Evolutionary conservation across 2,113 vertebrate genomes (phyloP), one percentile per base, ranked within the genome.

Genomic region (Pluvialis apricaria): DNA sequence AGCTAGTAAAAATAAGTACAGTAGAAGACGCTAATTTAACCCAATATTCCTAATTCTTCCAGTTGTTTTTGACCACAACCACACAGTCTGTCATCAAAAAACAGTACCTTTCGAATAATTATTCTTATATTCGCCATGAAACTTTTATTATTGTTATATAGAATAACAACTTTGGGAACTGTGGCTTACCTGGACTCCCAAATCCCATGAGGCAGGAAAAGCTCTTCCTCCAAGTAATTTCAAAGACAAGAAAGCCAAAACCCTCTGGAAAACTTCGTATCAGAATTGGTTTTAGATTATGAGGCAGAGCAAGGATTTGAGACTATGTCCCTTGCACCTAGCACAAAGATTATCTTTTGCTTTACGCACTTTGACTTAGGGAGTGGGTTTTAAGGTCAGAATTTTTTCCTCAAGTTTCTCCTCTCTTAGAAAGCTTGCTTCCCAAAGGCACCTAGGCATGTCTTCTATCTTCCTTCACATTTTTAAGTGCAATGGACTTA

Each of bases 271-370:
- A 70, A 32, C 11, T 16, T 55, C 17, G 2, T 29, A 32, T 55
- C 3, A 31, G 24, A 52, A 32, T 13, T 47, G 2, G 6, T 9
- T 55, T 17, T 42, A 55, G 0, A 2, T 24, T 32, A 19, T 13
- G 20, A 65, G 2, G 2, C 3, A 61, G 22, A 82, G 19, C 6
- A 66, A 45, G 5, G 1, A 34, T 34, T 49, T 54, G 15, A 57
- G 10, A 25, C 18, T 25, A 3, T 4, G 5, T 31, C 10, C 6
- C 8, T 31, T 54, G 4, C 5, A 18, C 11, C 16, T 58, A 65
- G 28, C 28, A 31, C 13, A 51, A 55, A 62, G 13, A 38, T 62
- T 64, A 15, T 38, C 1, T 45, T 58, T 62, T 22, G 7, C 13
- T 66, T 72, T 45, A 26, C 29, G 36, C 13, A 17, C 11, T 58